These are phyloP conservation scores for Dascyllus trimaculatus DNA, from an alignment of 2,113 vertebrate genomes.

Conservation along the genomic window DNA sequence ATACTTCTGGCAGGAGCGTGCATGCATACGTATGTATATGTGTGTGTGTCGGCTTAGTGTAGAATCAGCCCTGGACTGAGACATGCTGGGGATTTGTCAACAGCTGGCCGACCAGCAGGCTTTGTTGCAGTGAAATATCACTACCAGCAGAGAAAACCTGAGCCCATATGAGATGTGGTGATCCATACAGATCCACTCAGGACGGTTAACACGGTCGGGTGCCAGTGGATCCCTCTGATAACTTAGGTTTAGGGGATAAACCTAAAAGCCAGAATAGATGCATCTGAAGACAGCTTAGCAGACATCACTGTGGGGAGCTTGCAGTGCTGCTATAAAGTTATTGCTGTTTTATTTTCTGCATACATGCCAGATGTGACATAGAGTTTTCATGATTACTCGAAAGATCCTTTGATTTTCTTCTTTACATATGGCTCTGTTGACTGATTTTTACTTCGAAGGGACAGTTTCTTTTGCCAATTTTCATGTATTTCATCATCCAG, in stretches of 20 bases:
- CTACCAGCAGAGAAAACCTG: conserved; percentile 37
- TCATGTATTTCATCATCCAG: not conserved
- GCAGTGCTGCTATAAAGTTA: too few relatives aligned
- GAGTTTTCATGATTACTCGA: not conserved
- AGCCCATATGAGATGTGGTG: conserved; percentile 24
- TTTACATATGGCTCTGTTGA: too few relatives aligned
- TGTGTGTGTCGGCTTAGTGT: conserved; percentile 1
- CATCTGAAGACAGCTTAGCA: not conserved
- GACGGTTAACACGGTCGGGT: conserved; percentile 9
- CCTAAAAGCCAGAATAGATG: not conserved
- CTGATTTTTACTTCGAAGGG: too few relatives aligned
- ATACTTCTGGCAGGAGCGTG: not conserved
- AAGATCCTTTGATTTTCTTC: too few relatives aligned
- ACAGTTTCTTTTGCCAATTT: not conserved
- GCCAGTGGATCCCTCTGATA: not conserved
- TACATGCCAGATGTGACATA: not conserved
- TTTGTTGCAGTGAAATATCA: conserved; percentile 54
- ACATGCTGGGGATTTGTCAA: conserved; percentile 51
- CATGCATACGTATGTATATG: not conserved
- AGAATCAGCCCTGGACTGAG: conserved; percentile 37
- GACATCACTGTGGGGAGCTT: too few relatives aligned
- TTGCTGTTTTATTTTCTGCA: too few relatives aligned
- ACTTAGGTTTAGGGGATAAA: not conserved
- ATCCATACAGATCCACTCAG: conserved; percentile 19
- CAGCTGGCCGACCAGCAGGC: conserved; percentile 60